A percentile compares a stretch with the other conserved stretches of the same genome.
These are phyloP conservation scores for Caenorhabditis sulstoni DNA, from an alignment of 2,888 invertebrate species.

Conservation along the genomic window DNA sequence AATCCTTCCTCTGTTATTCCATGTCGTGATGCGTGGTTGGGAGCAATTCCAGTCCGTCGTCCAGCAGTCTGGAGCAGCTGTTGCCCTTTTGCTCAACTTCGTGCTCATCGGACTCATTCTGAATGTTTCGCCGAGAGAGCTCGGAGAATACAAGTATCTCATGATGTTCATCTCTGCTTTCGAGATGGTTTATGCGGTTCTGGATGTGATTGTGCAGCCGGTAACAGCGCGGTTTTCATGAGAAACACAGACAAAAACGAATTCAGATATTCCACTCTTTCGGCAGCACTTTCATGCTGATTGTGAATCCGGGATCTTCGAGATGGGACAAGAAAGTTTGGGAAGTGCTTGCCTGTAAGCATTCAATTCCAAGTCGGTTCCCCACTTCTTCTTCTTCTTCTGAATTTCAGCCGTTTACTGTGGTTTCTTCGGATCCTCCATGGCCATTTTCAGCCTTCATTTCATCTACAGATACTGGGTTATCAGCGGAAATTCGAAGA, in stretches of 20 bases:
- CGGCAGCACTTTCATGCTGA: constrained; percentile 21
- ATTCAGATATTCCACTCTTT: constrained; percentile 39
- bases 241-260: background rate
- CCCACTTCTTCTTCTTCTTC: too few species aligned
- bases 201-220: constrained; percentile 27
- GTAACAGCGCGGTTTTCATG: background rate
- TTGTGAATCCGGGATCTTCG: background rate
- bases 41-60: constrained; percentile 5
- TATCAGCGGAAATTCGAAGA: constrained; percentile 5
- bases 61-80: constrained; percentile 7
- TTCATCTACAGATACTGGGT: constrained; percentile 38
- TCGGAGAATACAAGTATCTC: constrained; percentile 34
- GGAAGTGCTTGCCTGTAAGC: constrained; percentile 17
- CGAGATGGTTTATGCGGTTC: constrained; percentile 22
- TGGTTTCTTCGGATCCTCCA: constrained; percentile 35
- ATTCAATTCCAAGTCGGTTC: background rate
- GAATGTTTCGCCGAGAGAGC: constrained; percentile 13
- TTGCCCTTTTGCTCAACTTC: background rate
- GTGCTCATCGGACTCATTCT: constrained; percentile 6
- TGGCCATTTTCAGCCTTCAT: constrained; percentile 40
- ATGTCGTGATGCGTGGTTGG: constrained; percentile 3
- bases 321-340: constrained; percentile 9
- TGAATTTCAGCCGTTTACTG: constrained; percentile 34
- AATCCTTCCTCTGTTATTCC: background rate
- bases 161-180: constrained; percentile 31